These are phyloP conservation scores for Sepiola atlantica DNA, from an alignment of 2,888 invertebrate species.

Conservation along the genomic window DNA sequence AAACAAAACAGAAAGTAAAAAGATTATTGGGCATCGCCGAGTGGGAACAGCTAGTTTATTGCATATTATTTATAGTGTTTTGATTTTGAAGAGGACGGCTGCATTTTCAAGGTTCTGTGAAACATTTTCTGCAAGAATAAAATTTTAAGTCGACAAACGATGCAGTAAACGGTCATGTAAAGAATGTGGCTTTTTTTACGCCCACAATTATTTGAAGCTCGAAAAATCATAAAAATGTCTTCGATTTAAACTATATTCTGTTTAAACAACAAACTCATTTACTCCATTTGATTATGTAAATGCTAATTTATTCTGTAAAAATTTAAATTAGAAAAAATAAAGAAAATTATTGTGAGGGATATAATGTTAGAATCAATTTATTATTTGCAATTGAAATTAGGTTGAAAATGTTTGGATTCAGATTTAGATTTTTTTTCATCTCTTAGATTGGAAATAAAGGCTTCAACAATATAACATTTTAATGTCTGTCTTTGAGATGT, in stretches of 20 bases:
- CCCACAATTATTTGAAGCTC: constrained; percentile 32
- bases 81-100: too few relatives aligned
- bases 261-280: background rate
- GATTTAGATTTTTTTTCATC: background rate
- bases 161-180: background rate
- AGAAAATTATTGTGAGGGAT: background rate
- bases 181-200: background rate
- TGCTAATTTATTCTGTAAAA: background rate
- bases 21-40: too few relatives aligned
- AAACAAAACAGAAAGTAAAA: too few relatives aligned
- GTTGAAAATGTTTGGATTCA: background rate
- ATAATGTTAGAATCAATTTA: background rate
- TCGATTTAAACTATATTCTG: background rate
- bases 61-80: too few relatives aligned
- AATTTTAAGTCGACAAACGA: too few relatives aligned
- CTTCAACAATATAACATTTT: background rate
- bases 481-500: background rate
- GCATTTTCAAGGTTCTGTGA: too few relatives aligned
- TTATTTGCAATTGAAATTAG: background rate
- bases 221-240: background rate
- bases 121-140: too few relatives aligned
- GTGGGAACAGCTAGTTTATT: too few relatives aligned
- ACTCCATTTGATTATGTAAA: background rate
- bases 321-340: background rate
- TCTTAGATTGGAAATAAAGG: background rate